These are phyloP conservation scores for Cheilosia vulpina DNA, from an alignment of 2,888 invertebrate species.

Conservation along the genomic window DNA sequence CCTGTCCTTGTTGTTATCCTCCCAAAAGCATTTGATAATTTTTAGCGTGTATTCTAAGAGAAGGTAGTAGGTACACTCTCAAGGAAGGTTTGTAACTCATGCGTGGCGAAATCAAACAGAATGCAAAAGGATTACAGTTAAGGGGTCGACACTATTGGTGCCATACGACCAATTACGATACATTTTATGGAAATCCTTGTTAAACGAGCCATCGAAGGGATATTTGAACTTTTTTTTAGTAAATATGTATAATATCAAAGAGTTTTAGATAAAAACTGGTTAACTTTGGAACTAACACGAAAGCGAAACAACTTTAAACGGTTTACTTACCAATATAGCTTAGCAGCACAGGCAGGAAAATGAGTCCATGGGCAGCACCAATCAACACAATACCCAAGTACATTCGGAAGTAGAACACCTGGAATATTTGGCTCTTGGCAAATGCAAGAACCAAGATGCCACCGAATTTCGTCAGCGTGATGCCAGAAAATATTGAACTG, in stretches of 20 bases:
- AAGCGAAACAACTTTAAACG: background rate
- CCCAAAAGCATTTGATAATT: background rate
- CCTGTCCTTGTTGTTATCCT: background rate
- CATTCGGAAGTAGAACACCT: slow-evolving; percentile 98
- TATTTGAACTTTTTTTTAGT: slow-evolving; percentile 12
- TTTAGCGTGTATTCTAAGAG: background rate
- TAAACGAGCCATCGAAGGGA: slow-evolving; percentile 37
- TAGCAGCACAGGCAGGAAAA: slow-evolving; percentile 98
- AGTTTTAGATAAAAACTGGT: slow-evolving; percentile 20
- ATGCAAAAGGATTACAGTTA: slow-evolving; percentile 52
- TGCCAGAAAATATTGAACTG: slow-evolving; percentile 97
- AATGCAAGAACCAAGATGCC: slow-evolving; percentile 98
- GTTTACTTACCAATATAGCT: slow-evolving; percentile 93
- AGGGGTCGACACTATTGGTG: slow-evolving; percentile 29
- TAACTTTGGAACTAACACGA: slow-evolving; percentile 2
- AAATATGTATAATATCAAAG: slow-evolving; percentile 27
- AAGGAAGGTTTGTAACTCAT: slow-evolving; percentile 34
- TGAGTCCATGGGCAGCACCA: slow-evolving; percentile 98
- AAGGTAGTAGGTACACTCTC: slow-evolving; percentile 6
- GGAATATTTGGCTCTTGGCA: slow-evolving; percentile 98
- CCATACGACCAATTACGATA: slow-evolving; percentile 26
- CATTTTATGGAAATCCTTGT: slow-evolving; percentile 30
- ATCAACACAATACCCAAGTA: slow-evolving; percentile 98
- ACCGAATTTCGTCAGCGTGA: slow-evolving; percentile 98
- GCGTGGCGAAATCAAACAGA: slow-evolving; percentile 46